phyloP scores from a whole-genome alignment of 2,888 invertebrate species.

The Macrophya alboannulata region DNA sequence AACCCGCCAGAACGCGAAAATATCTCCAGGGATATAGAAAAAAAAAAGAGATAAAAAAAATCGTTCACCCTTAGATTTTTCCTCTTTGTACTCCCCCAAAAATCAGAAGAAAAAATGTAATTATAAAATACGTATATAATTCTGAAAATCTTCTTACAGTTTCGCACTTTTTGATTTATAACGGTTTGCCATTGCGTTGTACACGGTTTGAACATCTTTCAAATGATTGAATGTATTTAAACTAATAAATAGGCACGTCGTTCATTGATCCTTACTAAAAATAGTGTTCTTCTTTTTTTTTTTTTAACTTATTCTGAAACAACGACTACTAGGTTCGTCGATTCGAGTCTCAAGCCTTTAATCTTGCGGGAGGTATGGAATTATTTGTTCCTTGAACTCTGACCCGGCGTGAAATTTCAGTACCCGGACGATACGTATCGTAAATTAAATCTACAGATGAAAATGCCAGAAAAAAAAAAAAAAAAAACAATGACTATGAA shows the following conservation, averaged over 20 bases:
- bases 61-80: not conserved
- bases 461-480: not conserved
- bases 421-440: not conserved
- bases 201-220: not conserved
- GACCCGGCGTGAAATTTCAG: not conserved
- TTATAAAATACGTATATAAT: no score
- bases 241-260: not conserved
- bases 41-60: not conserved
- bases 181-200: no score
- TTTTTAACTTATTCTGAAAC: not conserved
- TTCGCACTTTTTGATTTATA: no score
- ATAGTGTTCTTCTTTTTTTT: not conserved
- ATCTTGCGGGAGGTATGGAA: not conserved
- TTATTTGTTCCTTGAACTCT: slow-evolving; percentile 21
- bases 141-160: no score
- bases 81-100: no score
- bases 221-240: not conserved
- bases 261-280: not conserved
- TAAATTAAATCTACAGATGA: not conserved
- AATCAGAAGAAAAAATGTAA: no score
- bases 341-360: not conserved
- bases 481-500: not conserved
- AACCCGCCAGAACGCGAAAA: not conserved
- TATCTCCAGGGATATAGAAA: not conserved
- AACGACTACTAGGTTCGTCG: not conserved